These are phyloP conservation scores for Condylura cristata DNA, from an alignment of 2,113 vertebrate species.

Conservation along the genomic window DNA sequence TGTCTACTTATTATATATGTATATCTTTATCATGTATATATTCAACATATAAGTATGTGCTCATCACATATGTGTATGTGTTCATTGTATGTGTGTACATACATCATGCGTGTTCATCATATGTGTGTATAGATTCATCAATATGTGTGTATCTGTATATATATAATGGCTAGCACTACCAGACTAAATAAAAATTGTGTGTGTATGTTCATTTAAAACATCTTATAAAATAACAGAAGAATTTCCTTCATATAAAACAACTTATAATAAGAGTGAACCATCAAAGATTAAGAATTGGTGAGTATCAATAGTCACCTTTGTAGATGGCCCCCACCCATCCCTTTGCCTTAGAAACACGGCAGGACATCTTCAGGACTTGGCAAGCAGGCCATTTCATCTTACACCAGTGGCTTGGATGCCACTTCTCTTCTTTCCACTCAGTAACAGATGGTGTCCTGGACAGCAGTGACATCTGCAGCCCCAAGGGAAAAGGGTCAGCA, in stretches of 20 bases:
- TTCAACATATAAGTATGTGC: too few relatives aligned
- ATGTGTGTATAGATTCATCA: too few relatives aligned
- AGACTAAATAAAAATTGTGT: not conserved
- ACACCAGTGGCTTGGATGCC: slow-evolving; percentile 57
- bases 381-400: slow-evolving; percentile 63
- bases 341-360: not conserved
- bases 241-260: not conserved
- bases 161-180: not conserved
- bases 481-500: slow-evolving; percentile 80
- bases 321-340: not conserved
- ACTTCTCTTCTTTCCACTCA: slow-evolving; percentile 58
- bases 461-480: slow-evolving; percentile 81
- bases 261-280: not conserved
- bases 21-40: too few relatives aligned
- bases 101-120: too few relatives aligned
- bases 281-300: not conserved
- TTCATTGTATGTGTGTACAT: too few relatives aligned
- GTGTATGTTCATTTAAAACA: not conserved
- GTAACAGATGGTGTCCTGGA: slow-evolving; percentile 73
- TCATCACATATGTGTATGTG: too few relatives aligned
- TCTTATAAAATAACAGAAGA: slow-evolving; percentile 25
- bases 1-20: too few relatives aligned
- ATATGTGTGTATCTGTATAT: too few relatives aligned
- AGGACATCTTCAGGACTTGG: slow-evolving; percentile 54
- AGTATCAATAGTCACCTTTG: not conserved